Evolutionary conservation across 2,888 invertebrate species (phyloP).

Genomic region (Drosophila paracracens): DNA sequence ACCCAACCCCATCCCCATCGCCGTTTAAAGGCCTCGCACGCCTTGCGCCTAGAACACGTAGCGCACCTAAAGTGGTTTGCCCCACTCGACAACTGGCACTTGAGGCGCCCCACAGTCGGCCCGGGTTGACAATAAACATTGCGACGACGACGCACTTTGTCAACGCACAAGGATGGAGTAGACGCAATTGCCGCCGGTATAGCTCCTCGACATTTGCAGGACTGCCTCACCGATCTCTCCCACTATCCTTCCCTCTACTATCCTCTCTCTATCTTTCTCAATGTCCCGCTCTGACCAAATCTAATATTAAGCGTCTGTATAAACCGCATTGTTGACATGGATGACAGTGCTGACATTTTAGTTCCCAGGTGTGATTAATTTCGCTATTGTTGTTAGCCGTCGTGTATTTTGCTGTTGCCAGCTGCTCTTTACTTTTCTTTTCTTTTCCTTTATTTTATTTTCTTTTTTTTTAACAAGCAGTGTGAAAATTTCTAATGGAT

Average conservation of each 20-base stretch:
- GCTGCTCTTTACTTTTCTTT: constrained; percentile 2
- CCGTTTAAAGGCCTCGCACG: constrained; percentile 36
- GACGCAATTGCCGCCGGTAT: neutral
- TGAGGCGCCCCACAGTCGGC: constrained; percentile 58
- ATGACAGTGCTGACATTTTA: constrained; percentile 69
- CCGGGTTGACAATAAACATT: constrained; percentile 75
- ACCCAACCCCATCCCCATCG: neutral
- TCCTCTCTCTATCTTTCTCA: neutral
- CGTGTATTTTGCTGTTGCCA: constrained; percentile 1
- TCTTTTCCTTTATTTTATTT: neutral
- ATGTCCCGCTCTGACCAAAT: constrained; percentile 40
- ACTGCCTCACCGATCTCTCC: neutral
- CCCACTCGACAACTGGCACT: constrained; percentile 62
- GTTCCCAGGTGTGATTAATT: constrained; percentile 78
- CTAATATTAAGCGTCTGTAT: constrained; percentile 61
- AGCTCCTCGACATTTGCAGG: constrained; percentile 16
- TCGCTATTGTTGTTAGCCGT: constrained; percentile 59
- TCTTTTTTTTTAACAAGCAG: neutral
- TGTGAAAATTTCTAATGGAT: constrained; percentile 16
- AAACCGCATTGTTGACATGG: constrained; percentile 71
- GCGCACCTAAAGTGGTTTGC: constrained; percentile 54
- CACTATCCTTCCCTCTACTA: no score
- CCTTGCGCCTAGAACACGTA: constrained; percentile 70
- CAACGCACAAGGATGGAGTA: constrained; percentile 35
- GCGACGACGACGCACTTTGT: constrained; percentile 48